phyloP scores from a whole-genome alignment of 2,113 vertebrate genomes.

The Chinchilla lanigera region DNA sequence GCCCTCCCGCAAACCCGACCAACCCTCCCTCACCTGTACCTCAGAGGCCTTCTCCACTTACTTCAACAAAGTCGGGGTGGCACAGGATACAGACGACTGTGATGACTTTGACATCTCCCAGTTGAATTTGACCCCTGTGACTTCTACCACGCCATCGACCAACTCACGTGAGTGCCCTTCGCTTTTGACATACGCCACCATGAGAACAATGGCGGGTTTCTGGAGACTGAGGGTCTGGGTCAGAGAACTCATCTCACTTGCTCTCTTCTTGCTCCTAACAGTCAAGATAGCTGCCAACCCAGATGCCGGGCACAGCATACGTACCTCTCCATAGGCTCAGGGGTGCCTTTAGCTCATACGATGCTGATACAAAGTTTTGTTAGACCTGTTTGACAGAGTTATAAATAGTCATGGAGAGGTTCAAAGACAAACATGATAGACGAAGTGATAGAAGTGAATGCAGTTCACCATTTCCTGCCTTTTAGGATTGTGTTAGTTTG shows the following conservation, averaged over 20 bases:
- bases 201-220: not conserved
- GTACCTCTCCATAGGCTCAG: not conserved
- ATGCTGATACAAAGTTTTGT: not conserved
- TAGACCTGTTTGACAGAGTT: not conserved
- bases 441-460: not conserved
- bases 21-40: conserved; percentile 94
- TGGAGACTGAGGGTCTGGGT: not conserved
- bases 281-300: not conserved
- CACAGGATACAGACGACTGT: conserved; percentile 98
- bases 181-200: accelerated
- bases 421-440: not conserved
- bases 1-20: conserved; percentile 93
- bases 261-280: not conserved
- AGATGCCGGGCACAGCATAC: accelerated
- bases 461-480: not conserved
- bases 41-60: conserved; percentile 98
- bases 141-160: conserved; percentile 98
- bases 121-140: conserved; percentile 99
- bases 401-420: not conserved
- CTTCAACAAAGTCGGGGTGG: conserved; percentile 97
- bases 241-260: not conserved
- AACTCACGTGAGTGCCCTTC: conserved; percentile 94
- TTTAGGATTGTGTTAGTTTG: not conserved
- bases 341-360: not conserved
- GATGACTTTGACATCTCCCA: conserved; percentile 99